Conservation (phyloP, 2,113 vertebrate species). For the Bagarius yarrelli region DNA sequence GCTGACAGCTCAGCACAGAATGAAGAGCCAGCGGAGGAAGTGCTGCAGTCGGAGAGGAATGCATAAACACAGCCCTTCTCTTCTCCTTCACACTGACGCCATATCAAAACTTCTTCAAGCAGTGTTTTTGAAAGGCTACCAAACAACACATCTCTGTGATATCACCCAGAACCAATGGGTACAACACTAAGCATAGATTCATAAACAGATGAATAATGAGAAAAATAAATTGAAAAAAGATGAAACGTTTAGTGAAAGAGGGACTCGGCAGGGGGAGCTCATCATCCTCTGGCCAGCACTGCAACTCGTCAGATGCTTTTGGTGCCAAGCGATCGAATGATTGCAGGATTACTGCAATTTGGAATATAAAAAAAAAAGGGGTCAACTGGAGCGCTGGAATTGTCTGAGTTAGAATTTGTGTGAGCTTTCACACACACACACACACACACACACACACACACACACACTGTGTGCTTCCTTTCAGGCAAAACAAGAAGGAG, state of each 20-base stretch:
- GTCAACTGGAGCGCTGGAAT: background rate
- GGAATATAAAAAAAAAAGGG: background rate
- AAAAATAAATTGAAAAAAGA: background rate
- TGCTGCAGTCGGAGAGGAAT: constrained; percentile 48
- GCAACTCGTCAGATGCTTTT: background rate
- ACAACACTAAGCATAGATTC: background rate
- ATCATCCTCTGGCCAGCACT: background rate
- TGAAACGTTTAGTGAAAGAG: background rate
- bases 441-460: too few relatives aligned
- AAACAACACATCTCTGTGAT: background rate
- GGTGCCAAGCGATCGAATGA: background rate
- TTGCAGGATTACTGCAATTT: background rate
- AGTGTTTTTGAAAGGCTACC: background rate
- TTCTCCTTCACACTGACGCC: background rate
- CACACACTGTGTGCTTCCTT: background rate
- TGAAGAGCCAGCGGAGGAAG: constrained; percentile 34
- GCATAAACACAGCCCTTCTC: constrained; percentile 21
- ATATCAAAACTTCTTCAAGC: background rate
- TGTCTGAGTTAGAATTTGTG: background rate
- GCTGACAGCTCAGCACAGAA: constrained; percentile 46
- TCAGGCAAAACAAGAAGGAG: background rate
- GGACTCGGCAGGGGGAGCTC: constrained; percentile 4
- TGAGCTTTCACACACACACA: too few relatives aligned
- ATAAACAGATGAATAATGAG: background rate
- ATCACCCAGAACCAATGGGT: background rate